phyloP scores from a whole-genome alignment of 2,113 vertebrate genomes.

The Pheucticus melanocephalus region DNA sequence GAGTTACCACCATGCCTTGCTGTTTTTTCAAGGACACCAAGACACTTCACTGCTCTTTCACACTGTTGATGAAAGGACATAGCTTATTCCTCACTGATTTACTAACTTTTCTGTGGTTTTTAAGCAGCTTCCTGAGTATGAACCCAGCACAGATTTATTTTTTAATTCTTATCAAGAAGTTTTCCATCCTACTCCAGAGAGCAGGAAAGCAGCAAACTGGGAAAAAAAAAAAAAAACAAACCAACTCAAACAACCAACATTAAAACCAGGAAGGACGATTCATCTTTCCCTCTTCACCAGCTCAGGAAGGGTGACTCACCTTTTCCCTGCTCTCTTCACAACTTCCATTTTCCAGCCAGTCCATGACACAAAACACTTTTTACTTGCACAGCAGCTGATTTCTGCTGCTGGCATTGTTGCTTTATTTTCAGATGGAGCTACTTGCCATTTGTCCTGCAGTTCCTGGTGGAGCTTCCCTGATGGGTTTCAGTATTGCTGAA shows the following conservation, averaged over 20 bases:
- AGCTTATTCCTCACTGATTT: not conserved
- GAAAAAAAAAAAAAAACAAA: too few species aligned
- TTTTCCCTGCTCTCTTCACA: not conserved
- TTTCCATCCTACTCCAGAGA: not conserved
- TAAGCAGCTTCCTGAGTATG: not conserved
- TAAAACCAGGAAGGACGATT: not conserved
- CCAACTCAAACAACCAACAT: accelerated
- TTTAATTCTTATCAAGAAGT: not conserved
- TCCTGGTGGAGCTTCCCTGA: not conserved
- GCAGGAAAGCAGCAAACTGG: not conserved
- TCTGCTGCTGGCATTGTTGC: not conserved
- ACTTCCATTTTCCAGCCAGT: not conserved
- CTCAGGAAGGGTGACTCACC: not conserved
- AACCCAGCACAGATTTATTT: not conserved
- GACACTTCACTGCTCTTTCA: not conserved
- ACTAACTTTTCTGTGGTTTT: not conserved
- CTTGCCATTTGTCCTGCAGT: not conserved
- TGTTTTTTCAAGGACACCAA: not conserved
- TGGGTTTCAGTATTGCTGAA: not conserved
- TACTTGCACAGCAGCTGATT: not conserved
- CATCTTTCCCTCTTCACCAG: not conserved
- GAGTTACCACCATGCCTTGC: not conserved
- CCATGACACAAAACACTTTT: not conserved
- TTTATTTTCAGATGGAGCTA: not conserved
- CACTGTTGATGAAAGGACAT: not conserved